Base-by-base conservation (phyloP, 2,113 vertebrate species). In the Mormoops blainvillei region DNA sequence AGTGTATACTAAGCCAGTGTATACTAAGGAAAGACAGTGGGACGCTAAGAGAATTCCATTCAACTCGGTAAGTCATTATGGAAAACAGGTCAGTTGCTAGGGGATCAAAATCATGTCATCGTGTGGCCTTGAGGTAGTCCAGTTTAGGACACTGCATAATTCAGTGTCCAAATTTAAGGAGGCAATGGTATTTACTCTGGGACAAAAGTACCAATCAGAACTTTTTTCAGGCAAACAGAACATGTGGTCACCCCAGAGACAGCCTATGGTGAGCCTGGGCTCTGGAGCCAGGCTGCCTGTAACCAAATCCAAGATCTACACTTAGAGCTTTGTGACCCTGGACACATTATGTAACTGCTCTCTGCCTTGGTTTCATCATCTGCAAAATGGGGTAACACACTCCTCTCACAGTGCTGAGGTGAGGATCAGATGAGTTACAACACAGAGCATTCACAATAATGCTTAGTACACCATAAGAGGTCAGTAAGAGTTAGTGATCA, bases 191-290 rank as follows among this genome's bases (percentile, higher is more conserved):
- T 54, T n/a, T 68, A 65, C 54, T 68, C 41, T 31, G 33, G 68
- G 81, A 67, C 6, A 52, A 56, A 97, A 87, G 7, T 16, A 82
- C 16, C 38, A 45, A 8, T 7, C 33, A 73, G 70, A 68, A 67
- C 16, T 61, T 15, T 56, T 74, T 10, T 12, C n/a, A 54, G 76
- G 85, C n/a, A 58, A 74, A 52, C 0, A 28, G 22, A 86, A 87
- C 0, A 18, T 26, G 15, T 3, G 38, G 36, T n/a, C 16, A 65
- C 2, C 0, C 36, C 18, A 33, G 2, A 5, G 3, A 8, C 0
- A 73, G 52, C n/a, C 24, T 1, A 18, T n/a, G 41, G 8, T 68
- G n/a, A 56, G 67, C 16, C 54, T 52, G 56, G 45, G 38, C 24
- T 67, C 31, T 74, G 4, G 20, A 74, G 87, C 20, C 36, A 54